Percentiles rank a stretch among this genome's conserved stretches.
Evolutionary conservation across 2,888 invertebrate genomes (phyloP).

Genomic region (Cheilosia variabilis): DNA sequence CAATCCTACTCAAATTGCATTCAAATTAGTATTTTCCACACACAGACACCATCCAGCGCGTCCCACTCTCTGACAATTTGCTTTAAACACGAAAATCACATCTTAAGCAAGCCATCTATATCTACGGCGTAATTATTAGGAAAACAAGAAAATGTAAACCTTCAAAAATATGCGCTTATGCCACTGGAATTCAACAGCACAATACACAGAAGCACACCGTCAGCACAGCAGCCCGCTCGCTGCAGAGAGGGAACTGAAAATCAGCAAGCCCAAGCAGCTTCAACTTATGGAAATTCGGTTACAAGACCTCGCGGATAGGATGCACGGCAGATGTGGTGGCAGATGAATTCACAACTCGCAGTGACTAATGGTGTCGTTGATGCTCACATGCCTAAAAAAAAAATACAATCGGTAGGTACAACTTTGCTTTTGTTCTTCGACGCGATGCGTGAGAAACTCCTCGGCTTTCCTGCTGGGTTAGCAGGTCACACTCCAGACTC

Average conservation of each 20-base stretch:
- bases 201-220: neutral
- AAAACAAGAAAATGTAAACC: neutral
- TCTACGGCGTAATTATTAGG: constrained; percentile 31
- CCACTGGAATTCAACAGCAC: constrained; percentile 43
- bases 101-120: constrained; percentile 46
- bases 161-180: constrained; percentile 43
- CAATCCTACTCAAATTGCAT: constrained; percentile 31
- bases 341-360: constrained; percentile 64
- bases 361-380: constrained; percentile 65
- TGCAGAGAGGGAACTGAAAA: neutral
- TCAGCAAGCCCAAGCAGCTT: constrained; percentile 6
- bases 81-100: constrained; percentile 58
- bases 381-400: constrained; percentile 32
- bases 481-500: constrained; percentile 41
- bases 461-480: constrained; percentile 57
- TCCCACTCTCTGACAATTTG: constrained; percentile 50
- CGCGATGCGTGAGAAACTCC: constrained; percentile 42
- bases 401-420: constrained; percentile 21
- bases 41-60: constrained; percentile 1
- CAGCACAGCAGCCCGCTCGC: neutral
- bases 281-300: constrained; percentile 69
- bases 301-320: constrained; percentile 31
- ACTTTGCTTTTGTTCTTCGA: constrained; percentile 32
- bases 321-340: constrained; percentile 25
- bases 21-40: constrained; percentile 21